Evolutionary conservation across 2,113 vertebrate species (phyloP), one percentile per base, ranked within the genome.

Genomic region (Caloenas nicobarica): DNA sequence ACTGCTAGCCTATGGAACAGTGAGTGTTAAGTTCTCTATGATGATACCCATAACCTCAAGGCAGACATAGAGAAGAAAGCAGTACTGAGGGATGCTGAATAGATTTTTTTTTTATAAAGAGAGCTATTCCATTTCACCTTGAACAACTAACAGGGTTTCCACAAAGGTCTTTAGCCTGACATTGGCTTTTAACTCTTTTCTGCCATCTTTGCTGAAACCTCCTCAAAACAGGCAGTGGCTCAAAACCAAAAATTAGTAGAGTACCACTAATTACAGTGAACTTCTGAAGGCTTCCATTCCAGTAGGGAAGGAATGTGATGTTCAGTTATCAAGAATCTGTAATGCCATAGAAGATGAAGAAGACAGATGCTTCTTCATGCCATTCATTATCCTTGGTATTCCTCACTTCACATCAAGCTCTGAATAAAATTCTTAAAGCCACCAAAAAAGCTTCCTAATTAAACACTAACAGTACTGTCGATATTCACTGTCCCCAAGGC

Each of bases 401-500:
- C 8, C 10, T 69, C 17, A 42, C 14, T 88, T 78, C 44, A 53
- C 11, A 70, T 56, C 16, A 68, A 64, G 4, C 7, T 36, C 22
- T 5, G 31, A 60, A 69, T 26, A 77, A 77, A 77, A 9, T 58
- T 69, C 12, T 34, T 36, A 42, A 58, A 86, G 31, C 8, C 24
- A 72, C 18, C 11, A 51, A n/a, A 31, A 50, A n/a, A 57, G 10
- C 18, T 69, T 84, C 25, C 29, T 46, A 19, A 56, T 46, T 56
- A 56, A 83, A 60, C 13, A 46, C 3, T 31, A 36, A 7, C 7
- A 28, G 2, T 2, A 56, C 24, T 15, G 1, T 40, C 1, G 3
- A 29, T 50, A 66, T 29, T 72, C 56, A 54, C 11, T 36, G 17
- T 40, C 38, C 11, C 10, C 25, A 12, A 65, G 33, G 14, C 15